Conservation (phyloP, 2,797 vertebrate genomes). For the Hydrolagus colliei region DNA sequence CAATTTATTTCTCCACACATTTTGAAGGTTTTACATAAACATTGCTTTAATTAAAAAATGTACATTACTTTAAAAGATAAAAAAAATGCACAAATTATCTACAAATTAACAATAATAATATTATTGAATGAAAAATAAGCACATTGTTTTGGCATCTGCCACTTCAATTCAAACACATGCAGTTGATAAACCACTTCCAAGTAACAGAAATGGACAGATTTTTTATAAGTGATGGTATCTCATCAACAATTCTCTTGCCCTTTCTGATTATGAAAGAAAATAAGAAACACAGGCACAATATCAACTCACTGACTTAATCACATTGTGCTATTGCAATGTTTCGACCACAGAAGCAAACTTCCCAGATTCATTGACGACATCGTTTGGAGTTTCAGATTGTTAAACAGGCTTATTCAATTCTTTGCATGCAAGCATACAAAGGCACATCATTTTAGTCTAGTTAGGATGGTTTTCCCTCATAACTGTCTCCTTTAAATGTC, state of each 20-base stretch:
- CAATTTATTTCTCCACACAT: conserved; percentile 47
- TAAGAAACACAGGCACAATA: neutral
- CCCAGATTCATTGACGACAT: neutral
- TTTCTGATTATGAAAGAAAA: neutral
- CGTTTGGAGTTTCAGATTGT: conserved; percentile 1
- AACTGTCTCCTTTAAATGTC: neutral
- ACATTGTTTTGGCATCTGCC: conserved; percentile 69
- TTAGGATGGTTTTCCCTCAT: too few species aligned
- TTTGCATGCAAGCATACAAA: neutral
- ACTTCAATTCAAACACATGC: conserved; percentile 59
- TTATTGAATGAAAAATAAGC: conserved; percentile 53
- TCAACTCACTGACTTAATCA: neutral
- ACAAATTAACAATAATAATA: conserved; percentile 66
- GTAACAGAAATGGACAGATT: neutral
- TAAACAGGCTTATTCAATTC: neutral
- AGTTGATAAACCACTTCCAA: conserved; percentile 36
- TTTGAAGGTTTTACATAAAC: conserved; percentile 71
- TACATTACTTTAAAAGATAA: conserved; percentile 53
- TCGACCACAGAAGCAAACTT: neutral
- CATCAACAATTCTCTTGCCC: neutral
- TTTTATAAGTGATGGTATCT: neutral
- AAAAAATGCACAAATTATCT: conserved; percentile 71
- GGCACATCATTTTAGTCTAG: neutral
- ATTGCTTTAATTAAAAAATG: conserved; percentile 49
- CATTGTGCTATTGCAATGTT: neutral